phyloP scores from a whole-genome alignment of 2,113 vertebrate species.

The Oostethus manadensis region DNA sequence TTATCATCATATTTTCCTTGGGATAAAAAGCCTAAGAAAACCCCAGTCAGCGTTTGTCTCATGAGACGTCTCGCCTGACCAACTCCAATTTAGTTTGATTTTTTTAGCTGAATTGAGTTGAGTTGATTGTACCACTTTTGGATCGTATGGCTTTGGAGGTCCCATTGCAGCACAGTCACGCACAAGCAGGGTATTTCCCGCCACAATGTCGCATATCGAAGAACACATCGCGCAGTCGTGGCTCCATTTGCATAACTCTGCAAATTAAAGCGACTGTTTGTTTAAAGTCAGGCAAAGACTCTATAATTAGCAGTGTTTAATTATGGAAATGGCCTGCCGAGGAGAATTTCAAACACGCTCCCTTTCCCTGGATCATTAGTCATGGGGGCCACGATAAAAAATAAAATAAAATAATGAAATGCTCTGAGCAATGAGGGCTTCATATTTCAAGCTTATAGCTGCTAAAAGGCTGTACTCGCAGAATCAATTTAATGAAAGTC shows the following conservation, averaged over 20 bases:
- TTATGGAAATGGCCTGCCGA: slow-evolving; percentile 94
- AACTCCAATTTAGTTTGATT: too few relatives aligned
- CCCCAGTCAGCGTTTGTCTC: too few relatives aligned
- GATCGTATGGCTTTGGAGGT: too few relatives aligned
- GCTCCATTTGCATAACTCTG: slow-evolving; percentile 77
- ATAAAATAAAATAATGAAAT: slow-evolving; percentile 80
- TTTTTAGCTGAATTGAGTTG: too few relatives aligned
- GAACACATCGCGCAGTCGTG: not conserved
- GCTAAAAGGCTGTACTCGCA: slow-evolving; percentile 97
- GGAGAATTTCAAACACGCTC: slow-evolving; percentile 91
- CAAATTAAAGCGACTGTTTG: slow-evolving; percentile 84
- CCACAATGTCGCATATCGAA: too few relatives aligned
- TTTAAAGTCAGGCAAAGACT: slow-evolving; percentile 89
- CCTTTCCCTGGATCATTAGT: slow-evolving; percentile 90
- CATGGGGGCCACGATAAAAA: slow-evolving; percentile 69
- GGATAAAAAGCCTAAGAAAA: too few relatives aligned
- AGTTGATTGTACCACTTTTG: too few relatives aligned
- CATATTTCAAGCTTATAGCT: slow-evolving; percentile 98
- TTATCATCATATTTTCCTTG: too few relatives aligned
- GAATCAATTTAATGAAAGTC: slow-evolving; percentile 99
- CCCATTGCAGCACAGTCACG: too few relatives aligned
- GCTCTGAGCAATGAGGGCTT: slow-evolving; percentile 96
- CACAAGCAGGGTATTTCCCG: too few relatives aligned
- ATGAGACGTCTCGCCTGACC: too few relatives aligned
- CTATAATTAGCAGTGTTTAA: slow-evolving; percentile 97